phyloP scores from a whole-genome alignment of 2,888 invertebrate genomes.

The Leucophora obtusa region DNA sequence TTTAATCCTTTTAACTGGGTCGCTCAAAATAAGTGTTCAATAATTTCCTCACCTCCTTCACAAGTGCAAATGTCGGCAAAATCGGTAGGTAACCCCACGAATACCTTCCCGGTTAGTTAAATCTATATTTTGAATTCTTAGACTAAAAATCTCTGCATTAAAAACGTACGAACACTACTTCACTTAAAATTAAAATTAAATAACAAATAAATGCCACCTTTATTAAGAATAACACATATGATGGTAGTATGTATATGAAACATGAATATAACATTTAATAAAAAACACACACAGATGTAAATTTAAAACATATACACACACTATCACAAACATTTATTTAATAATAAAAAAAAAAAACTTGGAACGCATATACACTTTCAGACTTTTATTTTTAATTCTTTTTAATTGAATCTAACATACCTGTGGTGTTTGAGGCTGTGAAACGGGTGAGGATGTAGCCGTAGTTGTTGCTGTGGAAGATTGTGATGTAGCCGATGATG shows the following conservation, averaged over 20 bases:
- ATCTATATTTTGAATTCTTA: too few species aligned
- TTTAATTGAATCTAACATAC: slow-evolving; percentile 38
- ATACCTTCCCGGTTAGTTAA: too few species aligned
- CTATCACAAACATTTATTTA: background rate
- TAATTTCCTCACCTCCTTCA: too few species aligned
- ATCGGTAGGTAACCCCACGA: too few species aligned
- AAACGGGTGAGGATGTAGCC: slow-evolving; percentile 56
- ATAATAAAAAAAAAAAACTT: background rate
- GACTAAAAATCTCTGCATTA: too few species aligned
- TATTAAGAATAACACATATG: slow-evolving; percentile 36
- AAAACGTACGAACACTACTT: too few species aligned
- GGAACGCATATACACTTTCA: slow-evolving; percentile 12
- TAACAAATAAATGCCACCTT: background rate
- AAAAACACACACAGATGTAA: slow-evolving; percentile 16
- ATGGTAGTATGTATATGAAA: slow-evolving; percentile 26
- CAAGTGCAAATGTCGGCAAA: too few species aligned
- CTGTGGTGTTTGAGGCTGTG: slow-evolving; percentile 60
- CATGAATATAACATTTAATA: slow-evolving; percentile 34
- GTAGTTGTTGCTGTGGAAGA: slow-evolving; percentile 55
- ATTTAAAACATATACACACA: slow-evolving; percentile 4
- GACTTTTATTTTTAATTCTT: background rate
- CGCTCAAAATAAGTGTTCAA: too few species aligned
- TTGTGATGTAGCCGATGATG: slow-evolving; percentile 58
- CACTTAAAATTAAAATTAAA: too few species aligned
- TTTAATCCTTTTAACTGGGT: too few species aligned